These are phyloP conservation scores for Papilio dardanus DNA, from an alignment of 1,140 invertebrate species.

Conservation along the genomic window DNA sequence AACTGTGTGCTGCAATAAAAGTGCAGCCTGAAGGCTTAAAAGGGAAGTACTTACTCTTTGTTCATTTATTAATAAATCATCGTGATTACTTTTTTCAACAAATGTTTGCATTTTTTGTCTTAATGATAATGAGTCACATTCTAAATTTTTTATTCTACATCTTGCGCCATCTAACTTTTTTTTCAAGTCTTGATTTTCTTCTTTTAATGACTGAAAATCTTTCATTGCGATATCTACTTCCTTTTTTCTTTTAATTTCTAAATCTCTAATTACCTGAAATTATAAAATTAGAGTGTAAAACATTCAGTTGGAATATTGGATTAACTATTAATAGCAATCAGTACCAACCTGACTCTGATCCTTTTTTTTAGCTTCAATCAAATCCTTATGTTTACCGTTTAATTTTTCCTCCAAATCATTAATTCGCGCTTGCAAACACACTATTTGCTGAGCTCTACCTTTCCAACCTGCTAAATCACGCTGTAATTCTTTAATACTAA, in stretches of 20 bases:
- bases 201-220: slow-evolving; percentile 77
- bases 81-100: slow-evolving; percentile 83
- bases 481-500: slow-evolving; percentile 77
- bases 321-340: background rate
- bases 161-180: slow-evolving; percentile 83
- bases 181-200: slow-evolving; percentile 80
- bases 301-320: background rate
- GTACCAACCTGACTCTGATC: slow-evolving; percentile 64
- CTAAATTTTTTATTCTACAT: slow-evolving; percentile 83
- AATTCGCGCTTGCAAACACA: slow-evolving; percentile 85
- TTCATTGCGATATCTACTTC: slow-evolving; percentile 80
- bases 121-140: slow-evolving; percentile 78
- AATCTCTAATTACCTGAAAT: slow-evolving; percentile 78
- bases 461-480: slow-evolving; percentile 84
- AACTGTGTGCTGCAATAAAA: background rate
- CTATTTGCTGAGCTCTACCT: slow-evolving; percentile 88
- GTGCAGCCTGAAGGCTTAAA: background rate
- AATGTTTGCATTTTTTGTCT: slow-evolving; percentile 81
- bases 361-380: slow-evolving; percentile 60
- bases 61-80: slow-evolving; percentile 83
- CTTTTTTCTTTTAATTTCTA: slow-evolving; percentile 83
- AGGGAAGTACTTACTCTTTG: slow-evolving; percentile 72
- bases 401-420: slow-evolving; percentile 85
- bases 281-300: background rate
- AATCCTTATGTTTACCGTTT: slow-evolving; percentile 69